phyloP scores from a whole-genome alignment of 2,797 vertebrate species.

The Agapornis canus region DNA sequence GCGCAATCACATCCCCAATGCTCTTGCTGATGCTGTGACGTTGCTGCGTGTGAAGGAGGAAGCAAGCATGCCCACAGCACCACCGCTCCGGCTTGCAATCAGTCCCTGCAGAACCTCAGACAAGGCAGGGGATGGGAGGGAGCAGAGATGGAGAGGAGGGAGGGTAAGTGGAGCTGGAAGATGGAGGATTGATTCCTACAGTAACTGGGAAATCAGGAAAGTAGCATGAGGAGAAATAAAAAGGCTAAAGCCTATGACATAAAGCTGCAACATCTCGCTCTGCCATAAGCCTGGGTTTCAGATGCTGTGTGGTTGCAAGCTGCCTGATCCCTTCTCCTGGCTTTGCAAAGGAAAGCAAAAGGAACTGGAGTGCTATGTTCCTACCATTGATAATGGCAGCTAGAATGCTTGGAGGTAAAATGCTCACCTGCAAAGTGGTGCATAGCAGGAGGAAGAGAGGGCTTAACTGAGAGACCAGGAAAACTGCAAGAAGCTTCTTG shows the following conservation, averaged over 20 bases:
- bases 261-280: neutral
- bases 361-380: neutral
- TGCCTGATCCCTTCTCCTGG: neutral
- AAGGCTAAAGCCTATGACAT: neutral
- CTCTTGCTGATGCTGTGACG: slow-evolving; percentile 72
- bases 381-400: neutral
- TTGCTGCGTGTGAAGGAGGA: slow-evolving; percentile 53
- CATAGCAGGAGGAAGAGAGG: neutral
- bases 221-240: neutral
- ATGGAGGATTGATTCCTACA: slow-evolving; percentile 9
- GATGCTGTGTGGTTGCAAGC: neutral
- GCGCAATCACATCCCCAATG: slow-evolving; percentile 72
- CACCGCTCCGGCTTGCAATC: neutral
- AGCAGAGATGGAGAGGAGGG: neutral
- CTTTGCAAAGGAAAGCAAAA: neutral
- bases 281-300: neutral
- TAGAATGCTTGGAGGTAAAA: neutral
- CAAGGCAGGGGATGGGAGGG: slow-evolving; percentile 41
- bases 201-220: neutral
- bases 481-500: neutral
- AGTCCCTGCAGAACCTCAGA: slow-evolving; percentile 39
- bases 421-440: neutral
- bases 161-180: neutral
- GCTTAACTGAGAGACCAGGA: neutral
- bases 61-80: slow-evolving; percentile 70